Base-by-base conservation (phyloP, 2,797 vertebrate genomes). In the Tapirus indicus region DNA sequence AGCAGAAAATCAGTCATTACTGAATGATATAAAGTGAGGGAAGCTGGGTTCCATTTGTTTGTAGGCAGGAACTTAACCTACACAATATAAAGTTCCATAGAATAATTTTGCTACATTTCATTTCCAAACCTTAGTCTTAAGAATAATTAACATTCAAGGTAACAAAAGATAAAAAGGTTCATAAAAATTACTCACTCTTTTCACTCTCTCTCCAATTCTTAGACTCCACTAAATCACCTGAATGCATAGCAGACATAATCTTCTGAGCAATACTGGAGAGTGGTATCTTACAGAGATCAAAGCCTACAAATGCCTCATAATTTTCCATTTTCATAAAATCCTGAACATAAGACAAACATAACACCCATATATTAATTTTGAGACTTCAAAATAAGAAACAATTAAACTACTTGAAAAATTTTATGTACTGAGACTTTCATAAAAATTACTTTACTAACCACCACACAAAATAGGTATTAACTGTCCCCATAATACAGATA, bases 241-340 rank as follows among this genome's bases (percentile, higher is more conserved):
- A 98, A 54, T 97, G 99, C 58, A 99, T 98, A 95, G 98, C 99
- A 98, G 98, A 98, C 98, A 99, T 98, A 98, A 99, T 98, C 98
- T 98, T 99, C 98, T 99, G 99, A 54, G 99, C 99, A 2, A 92
- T 97, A 95, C 78, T 97, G 97, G 99, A 99, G 41, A 99, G 98
- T 13, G 99, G 99, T 58, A 97, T 98, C 72, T 98, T 93, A 98
- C 98, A 99, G 98, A 98, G 89, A 79, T 98, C 98, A 98, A 97
- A 98, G 96, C 97, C 98, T 98, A 98, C 93, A 86, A 95, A 98
- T 83, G 98, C 97, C 89, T 97, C 97, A 52, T 77, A 97, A 64
- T 0, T 75, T 88, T 99, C 99, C 99, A 99, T 99, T 97, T 97
- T 95, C 89, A 96, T 94, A 97, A 97, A 93, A 97, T 91, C 98